phyloP scores from a whole-genome alignment of 2,113 vertebrate genomes.

The Pimephales promelas region DNA sequence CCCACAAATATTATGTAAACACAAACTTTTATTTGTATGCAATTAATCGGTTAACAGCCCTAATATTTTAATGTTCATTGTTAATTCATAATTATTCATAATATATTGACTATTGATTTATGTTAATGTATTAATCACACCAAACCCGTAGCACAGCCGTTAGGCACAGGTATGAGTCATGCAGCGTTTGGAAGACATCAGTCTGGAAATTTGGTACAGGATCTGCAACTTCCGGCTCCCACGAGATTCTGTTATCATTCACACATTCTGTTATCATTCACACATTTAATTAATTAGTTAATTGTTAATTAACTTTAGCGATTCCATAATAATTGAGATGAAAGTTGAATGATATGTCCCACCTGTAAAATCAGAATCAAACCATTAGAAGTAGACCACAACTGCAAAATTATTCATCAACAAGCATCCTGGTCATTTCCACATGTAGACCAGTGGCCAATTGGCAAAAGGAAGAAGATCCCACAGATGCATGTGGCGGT shows the following conservation, averaged over 20 bases:
- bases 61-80: neutral
- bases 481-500: slow-evolving; percentile 28
- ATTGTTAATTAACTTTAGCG: neutral
- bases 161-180: slow-evolving; percentile 50
- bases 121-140: too few relatives aligned
- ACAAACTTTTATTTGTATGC: too few relatives aligned
- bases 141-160: slow-evolving; percentile 30
- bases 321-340: neutral
- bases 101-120: too few relatives aligned
- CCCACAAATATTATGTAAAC: too few relatives aligned
- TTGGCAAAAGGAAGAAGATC: slow-evolving; percentile 28
- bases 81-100: neutral
- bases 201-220: neutral
- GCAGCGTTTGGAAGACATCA: slow-evolving; percentile 30
- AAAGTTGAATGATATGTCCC: neutral
- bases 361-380: slow-evolving; percentile 12
- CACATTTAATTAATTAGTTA: neutral
- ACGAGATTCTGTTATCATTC: neutral
- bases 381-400: neutral
- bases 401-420: neutral
- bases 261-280: too few relatives aligned
- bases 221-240: slow-evolving; percentile 22
- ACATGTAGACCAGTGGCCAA: slow-evolving; percentile 1
- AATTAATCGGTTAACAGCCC: too few relatives aligned
- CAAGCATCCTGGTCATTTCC: neutral